phyloP scores from a whole-genome alignment of 2,888 invertebrate species.

The Conus canariensis region DNA sequence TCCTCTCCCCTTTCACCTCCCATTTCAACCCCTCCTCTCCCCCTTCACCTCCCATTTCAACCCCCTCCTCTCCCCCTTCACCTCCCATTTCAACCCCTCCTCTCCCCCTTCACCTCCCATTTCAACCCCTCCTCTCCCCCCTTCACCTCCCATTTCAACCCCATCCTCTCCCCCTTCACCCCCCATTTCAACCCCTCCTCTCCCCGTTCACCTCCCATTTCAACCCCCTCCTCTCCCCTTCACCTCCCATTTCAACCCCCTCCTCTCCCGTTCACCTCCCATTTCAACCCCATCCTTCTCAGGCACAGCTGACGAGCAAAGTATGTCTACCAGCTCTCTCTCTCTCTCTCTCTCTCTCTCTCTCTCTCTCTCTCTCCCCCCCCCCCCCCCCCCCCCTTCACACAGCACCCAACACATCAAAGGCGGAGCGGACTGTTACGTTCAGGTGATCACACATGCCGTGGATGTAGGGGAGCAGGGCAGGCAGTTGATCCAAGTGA shows the following conservation, averaged over 20 bases:
- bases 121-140: background rate
- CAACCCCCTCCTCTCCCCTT: background rate
- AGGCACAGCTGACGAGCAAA: no score
- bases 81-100: background rate
- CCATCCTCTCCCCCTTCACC: background rate
- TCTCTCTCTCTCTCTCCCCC: background rate
- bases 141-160: background rate
- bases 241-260: background rate
- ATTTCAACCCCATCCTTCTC: background rate
- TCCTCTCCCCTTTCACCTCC: background rate
- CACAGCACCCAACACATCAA: background rate
- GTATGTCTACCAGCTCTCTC: background rate
- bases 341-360: background rate
- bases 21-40: background rate
- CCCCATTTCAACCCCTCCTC: background rate
- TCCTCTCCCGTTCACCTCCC: background rate
- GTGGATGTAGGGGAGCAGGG: no score
- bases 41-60: background rate
- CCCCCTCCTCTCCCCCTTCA: background rate
- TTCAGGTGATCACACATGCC: constrained; percentile 5
- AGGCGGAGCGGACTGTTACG: background rate
- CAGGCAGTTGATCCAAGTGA: no score
- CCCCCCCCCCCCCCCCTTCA: no score
- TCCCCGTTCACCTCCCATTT: background rate
- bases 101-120: background rate